These are phyloP conservation scores for Emydoidea blandingii DNA, from an alignment of 2,797 vertebrate genomes.

Conservation along the genomic window DNA sequence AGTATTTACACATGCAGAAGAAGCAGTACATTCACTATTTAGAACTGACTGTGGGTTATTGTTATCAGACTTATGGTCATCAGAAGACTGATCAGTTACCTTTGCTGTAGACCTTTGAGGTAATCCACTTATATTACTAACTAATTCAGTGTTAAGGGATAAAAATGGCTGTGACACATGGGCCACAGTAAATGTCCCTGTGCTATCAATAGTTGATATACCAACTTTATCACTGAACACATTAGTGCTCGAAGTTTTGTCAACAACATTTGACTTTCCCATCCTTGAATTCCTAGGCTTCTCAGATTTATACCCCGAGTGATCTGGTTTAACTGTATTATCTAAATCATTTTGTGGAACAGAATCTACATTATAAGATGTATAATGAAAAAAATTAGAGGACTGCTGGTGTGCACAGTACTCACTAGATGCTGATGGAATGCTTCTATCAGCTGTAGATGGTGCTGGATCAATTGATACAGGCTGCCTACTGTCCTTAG, in stretches of 20 bases:
- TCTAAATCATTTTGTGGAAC: constrained; percentile 34
- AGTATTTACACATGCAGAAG: constrained; percentile 53
- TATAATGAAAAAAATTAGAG: constrained; percentile 83
- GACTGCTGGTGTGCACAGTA: constrained; percentile 85
- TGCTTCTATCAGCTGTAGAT: constrained; percentile 78
- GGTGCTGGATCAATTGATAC: constrained; percentile 89
- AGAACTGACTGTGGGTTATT: constrained; percentile 44
- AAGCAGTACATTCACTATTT: constrained; percentile 57
- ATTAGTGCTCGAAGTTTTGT: constrained; percentile 64
- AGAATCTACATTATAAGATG: constrained; percentile 81
- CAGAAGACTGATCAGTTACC: constrained; percentile 71
- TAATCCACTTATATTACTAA: constrained; percentile 94
- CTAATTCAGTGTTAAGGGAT: constrained; percentile 94
- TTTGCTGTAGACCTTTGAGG: constrained; percentile 69
- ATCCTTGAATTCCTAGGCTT: constrained; percentile 60
- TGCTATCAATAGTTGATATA: constrained; percentile 65
- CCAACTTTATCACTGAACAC: constrained; percentile 81
- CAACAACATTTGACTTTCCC: constrained; percentile 53
- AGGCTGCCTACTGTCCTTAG: constrained; percentile 92
- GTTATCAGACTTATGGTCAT: constrained; percentile 46
- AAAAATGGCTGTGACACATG: constrained; percentile 88
- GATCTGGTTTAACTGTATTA: background rate
- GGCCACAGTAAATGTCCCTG: constrained; percentile 54
- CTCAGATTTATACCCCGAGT: constrained; percentile 34
- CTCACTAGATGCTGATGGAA: constrained; percentile 92